Conservation (phyloP, 1,140 invertebrate genomes). For the Oncopodura yosiiana region DNA sequence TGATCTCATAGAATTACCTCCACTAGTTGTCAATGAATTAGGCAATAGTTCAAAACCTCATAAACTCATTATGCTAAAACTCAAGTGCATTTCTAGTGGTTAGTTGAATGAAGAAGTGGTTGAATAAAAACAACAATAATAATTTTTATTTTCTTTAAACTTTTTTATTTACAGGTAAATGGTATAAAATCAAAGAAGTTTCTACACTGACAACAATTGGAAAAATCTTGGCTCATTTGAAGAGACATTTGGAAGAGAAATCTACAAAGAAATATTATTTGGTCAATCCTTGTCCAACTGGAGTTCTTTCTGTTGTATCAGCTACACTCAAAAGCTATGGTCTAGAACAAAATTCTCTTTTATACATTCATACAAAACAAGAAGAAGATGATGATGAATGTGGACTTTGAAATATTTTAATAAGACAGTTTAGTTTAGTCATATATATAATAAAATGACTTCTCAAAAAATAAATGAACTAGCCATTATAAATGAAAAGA, state of each 20-base stretch:
- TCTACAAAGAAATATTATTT: background rate
- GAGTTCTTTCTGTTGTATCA: background rate
- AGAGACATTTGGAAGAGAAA: background rate
- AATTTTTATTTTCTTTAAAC: background rate
- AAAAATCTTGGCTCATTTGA: constrained; percentile 5
- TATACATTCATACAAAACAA: background rate
- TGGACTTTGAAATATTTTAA: background rate
- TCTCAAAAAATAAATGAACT: constrained; percentile 18
- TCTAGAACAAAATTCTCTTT: constrained; percentile 8
- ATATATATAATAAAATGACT: constrained; percentile 13
- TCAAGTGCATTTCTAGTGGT: constrained; percentile 12
- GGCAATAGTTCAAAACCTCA: background rate
- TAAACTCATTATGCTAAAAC: constrained; percentile 16
- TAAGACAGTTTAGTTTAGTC: background rate
- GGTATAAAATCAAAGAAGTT: constrained; percentile 8
- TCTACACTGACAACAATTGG: background rate
- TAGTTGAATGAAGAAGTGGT: background rate
- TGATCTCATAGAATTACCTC: too few species aligned
- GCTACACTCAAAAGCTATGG: constrained; percentile 18
- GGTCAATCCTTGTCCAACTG: constrained; percentile 15
- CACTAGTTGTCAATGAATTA: background rate
- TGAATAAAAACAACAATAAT: background rate
- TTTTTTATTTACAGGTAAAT: constrained; percentile 1
- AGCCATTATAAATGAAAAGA: background rate
- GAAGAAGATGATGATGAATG: background rate